Evolutionary conservation across 2,113 vertebrate genomes (phyloP).

Genomic region (Neodon shergylaensis): DNA sequence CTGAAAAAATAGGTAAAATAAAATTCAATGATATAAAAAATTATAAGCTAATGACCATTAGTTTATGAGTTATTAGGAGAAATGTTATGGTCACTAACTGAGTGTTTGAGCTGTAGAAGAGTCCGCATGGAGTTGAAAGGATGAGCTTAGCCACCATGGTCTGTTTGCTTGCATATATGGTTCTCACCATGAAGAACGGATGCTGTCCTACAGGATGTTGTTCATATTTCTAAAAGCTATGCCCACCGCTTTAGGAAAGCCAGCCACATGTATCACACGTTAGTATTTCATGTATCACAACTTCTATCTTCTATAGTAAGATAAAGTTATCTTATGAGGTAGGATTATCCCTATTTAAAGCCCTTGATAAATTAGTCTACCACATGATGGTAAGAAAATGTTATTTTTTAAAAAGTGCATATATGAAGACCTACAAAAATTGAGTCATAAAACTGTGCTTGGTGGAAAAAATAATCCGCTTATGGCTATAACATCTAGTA

Average conservation of each 20-base stretch:
- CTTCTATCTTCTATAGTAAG: neutral
- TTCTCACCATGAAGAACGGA: neutral
- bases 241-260: neutral
- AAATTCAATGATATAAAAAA: neutral
- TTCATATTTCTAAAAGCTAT: neutral
- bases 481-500: neutral
- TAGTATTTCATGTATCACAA: neutral
- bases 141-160: neutral
- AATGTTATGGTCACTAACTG: fast-evolving
- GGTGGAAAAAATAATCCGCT: neutral
- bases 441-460: neutral
- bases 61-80: neutral
- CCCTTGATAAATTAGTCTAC: neutral
- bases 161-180: too few species aligned
- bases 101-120: neutral
- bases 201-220: neutral
- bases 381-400: neutral
- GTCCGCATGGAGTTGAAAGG: fast-evolving
- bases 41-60: neutral
- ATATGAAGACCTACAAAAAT: neutral
- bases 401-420: neutral
- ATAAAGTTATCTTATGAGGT: neutral
- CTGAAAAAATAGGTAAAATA: neutral
- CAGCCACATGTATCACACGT: too few species aligned
- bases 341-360: neutral